These are phyloP conservation scores for Chamaedrilus cognettii DNA, from an alignment of 2,888 invertebrate genomes.

Conservation along the genomic window DNA sequence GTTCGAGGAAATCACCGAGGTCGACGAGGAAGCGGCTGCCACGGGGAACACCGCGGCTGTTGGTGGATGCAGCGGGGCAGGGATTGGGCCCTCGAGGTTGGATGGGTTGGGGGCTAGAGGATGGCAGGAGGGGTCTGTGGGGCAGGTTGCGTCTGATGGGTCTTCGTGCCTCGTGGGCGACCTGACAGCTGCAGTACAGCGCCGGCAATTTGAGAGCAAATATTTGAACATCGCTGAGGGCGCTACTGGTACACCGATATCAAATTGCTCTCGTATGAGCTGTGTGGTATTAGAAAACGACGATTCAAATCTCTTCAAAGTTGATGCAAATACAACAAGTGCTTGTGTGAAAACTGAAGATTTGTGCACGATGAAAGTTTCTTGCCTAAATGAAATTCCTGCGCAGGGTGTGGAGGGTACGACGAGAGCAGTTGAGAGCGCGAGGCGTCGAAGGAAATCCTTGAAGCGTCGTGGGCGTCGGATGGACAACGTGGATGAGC, in stretches of 20 bases:
- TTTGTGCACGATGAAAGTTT: too few species aligned
- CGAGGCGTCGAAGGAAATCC: neutral
- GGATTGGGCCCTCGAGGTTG: neutral
- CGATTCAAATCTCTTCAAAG: too few species aligned
- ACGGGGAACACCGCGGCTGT: neutral
- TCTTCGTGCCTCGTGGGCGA: too few species aligned
- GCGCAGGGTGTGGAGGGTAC: neutral
- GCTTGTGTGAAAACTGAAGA: too few species aligned
- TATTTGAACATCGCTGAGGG: too few species aligned
- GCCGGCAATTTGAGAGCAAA: too few species aligned
- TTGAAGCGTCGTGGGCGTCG: constrained; percentile 2
- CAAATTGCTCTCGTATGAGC: too few species aligned
- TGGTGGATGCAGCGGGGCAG: neutral
- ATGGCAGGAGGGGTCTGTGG: neutral
- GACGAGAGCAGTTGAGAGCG: neutral
- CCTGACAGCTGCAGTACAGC: too few species aligned
- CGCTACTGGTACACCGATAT: too few species aligned
- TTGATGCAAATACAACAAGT: too few species aligned
- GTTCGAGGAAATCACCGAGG: constrained; percentile 77
- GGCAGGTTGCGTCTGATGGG: too few species aligned
- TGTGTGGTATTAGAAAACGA: too few species aligned
- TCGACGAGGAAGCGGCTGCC: constrained; percentile 49
- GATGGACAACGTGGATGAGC: neutral
- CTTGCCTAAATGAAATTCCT: neutral
- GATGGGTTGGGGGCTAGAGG: neutral